These are phyloP conservation scores for Phataginus tricuspis DNA, from an alignment of 2,797 vertebrate genomes.

Conservation along the genomic window DNA sequence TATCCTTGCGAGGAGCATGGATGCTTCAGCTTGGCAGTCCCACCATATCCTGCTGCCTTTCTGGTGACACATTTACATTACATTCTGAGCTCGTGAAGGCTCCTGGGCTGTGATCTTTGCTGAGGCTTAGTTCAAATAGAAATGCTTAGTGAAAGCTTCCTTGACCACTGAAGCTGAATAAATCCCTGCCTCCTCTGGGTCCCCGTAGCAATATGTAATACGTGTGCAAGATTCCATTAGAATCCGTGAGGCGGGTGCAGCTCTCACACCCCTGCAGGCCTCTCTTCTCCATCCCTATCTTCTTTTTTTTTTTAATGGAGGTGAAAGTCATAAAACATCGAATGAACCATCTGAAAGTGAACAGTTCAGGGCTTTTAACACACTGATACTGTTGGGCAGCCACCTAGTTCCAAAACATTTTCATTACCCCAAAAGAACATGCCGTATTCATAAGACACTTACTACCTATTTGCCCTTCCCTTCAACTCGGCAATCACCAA, in stretches of 20 bases:
- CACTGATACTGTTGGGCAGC: not conserved
- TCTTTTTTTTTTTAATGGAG: not conserved
- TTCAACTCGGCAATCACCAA: not conserved
- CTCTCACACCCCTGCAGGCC: not conserved
- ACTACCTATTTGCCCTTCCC: not conserved
- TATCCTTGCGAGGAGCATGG: not conserved
- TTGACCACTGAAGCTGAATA: constrained; percentile 35
- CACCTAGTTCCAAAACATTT: not conserved
- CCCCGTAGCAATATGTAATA: not conserved
- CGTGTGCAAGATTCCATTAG: not conserved
- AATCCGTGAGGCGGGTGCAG: not conserved
- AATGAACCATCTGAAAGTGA: not conserved
- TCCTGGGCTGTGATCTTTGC: constrained; percentile 41
- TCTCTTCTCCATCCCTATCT: too few relatives aligned
- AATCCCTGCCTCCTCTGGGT: not conserved
- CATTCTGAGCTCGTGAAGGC: not conserved
- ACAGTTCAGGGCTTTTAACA: not conserved
- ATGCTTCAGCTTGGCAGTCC: not conserved
- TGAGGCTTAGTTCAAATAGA: constrained; percentile 41
- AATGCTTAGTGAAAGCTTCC: constrained; percentile 31
- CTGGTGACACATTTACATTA: not conserved
- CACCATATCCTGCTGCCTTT: not conserved
- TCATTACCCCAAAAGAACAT: not conserved
- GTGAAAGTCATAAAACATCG: not conserved
- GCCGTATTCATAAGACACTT: not conserved